Base-by-base conservation (phyloP, 2,888 invertebrate species). In the Eupithecia dodoneata region DNA sequence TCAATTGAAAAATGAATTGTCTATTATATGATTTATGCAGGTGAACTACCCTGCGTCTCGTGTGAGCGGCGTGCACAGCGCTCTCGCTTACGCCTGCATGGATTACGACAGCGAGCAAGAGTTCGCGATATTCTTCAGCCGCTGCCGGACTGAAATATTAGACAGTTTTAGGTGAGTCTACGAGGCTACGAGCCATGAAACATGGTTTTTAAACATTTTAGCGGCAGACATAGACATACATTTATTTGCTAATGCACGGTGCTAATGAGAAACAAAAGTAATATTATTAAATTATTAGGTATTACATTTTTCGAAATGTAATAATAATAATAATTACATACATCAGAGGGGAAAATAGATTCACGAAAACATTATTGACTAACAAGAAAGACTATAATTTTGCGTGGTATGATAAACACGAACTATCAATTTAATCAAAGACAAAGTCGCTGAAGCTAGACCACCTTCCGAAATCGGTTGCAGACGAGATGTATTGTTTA, bases 41-140 rank as follows among this genome's bases (percentile, higher is more conserved):
- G 95, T 96, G 59, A 92, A 95, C 12, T 97, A 97, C 89, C 97
- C 97, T 0, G 88, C 94, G 30, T 92, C 94, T 2, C 92, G 96
- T 0, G 91, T 92, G 74, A 89, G 90, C 77, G 92, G 90, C 73
- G 88, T 90, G 0, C 89, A 93, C 47, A 96, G 96, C 79, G 96
- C 96, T 30, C 96, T 96, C 0, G 94, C 96, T 0, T 98, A 97
- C 89, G 97, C 97, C 0, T 96, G 97, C 73, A 93, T 97, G 82
- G 99, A 99, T 90, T 98, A 98, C 90, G 99, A 99, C 89, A 97
- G 97, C 72, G 99, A 99, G 87, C 98, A 98, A 87, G 99, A 99
- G 85, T 99, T 98, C 87, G 96, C 96, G 12, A 94, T 96, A n/a
- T 98, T 98, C 91, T 98, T 97, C 89, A 97, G 97, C 88, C 96